Percentiles rank a stretch among this genome's conserved stretches.
These are phyloP conservation scores for Anthrax anthrax DNA, from an alignment of 2,888 invertebrate genomes.

Conservation along the genomic window DNA sequence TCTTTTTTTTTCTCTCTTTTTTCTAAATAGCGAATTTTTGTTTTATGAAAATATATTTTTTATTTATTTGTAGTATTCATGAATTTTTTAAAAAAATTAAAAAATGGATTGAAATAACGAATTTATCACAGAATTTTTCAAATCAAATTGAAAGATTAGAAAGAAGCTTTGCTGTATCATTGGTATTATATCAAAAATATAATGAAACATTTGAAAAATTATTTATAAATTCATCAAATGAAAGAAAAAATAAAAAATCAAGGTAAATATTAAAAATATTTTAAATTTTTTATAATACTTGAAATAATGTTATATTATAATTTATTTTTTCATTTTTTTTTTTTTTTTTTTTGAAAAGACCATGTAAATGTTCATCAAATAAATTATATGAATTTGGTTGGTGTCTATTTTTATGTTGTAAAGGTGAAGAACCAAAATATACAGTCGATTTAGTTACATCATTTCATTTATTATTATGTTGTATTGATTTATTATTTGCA, in stretches of 20 bases:
- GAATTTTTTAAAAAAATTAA: conserved; percentile 92
- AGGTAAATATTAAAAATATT: conserved; percentile 22
- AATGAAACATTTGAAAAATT: conserved; percentile 76
- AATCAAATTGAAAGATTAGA: conserved; percentile 72
- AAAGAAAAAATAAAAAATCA: conserved; percentile 29
- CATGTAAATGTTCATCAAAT: conserved; percentile 61
- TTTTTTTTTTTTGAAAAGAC: conserved; percentile 35
- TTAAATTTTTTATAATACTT: neutral
- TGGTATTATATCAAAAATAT: conserved; percentile 85
- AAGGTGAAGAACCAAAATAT: conserved; percentile 71
- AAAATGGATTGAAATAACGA: conserved; percentile 91
- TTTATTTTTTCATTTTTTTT: neutral
- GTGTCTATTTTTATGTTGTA: conserved; percentile 82
- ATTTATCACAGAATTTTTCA: conserved; percentile 67
- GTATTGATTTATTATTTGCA: conserved; percentile 78
- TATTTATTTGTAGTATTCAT: conserved; percentile 48
- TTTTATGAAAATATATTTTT: neutral
- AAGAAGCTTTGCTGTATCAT: conserved; percentile 83
- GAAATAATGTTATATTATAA: neutral
- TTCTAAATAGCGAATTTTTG: no score
- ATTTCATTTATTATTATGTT: conserved; percentile 79
- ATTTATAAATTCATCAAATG: conserved; percentile 49
- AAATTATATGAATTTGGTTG: conserved; percentile 88
- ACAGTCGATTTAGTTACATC: conserved; percentile 90
- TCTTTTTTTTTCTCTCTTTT: no score